phyloP scores from a whole-genome alignment of 2,113 vertebrate species.

The Eupsittula cactorum region DNA sequence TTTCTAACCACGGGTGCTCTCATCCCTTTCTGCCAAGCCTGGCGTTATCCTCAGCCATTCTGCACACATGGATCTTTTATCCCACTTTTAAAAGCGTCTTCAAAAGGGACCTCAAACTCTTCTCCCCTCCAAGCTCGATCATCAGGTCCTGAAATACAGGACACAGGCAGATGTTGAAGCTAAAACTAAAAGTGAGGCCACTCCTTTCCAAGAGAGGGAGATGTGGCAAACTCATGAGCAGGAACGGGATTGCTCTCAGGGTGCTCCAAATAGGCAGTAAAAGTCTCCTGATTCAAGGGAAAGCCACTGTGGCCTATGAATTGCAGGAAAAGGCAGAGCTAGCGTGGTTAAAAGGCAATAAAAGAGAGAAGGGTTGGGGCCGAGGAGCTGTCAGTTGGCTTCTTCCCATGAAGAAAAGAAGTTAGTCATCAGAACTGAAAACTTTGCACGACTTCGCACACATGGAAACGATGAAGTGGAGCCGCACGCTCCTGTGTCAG shows the following conservation, averaged over 20 bases:
- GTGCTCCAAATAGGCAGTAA: conserved; percentile 15
- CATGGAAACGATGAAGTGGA: conserved; percentile 38
- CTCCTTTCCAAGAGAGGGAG: conserved; percentile 12
- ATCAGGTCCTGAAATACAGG: not conserved
- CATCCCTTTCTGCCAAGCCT: not conserved
- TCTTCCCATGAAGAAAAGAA: conserved; percentile 44
- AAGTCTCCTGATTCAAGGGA: conserved; percentile 57
- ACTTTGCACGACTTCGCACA: not conserved
- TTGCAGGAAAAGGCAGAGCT: conserved; percentile 63
- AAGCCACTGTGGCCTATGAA: conserved; percentile 42
- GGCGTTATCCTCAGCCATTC: not conserved
- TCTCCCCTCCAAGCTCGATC: not conserved
- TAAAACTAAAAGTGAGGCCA: not conserved
- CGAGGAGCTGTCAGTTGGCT: conserved; percentile 47
- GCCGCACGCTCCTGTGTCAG: not conserved
- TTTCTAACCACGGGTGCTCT: not conserved
- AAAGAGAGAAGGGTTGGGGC: conserved; percentile 28
- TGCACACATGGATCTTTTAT: not conserved
- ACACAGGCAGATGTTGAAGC: not conserved
- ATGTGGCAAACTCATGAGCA: conserved; percentile 10
- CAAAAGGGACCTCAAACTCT: not conserved
- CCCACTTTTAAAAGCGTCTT: not conserved
- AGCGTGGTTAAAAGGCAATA: conserved; percentile 17
- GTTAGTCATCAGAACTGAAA: conserved; percentile 46
- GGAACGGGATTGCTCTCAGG: not conserved